These are phyloP conservation scores for Scaptomyza hsui DNA, from an alignment of 1,140 invertebrate genomes.

Conservation along the genomic window DNA sequence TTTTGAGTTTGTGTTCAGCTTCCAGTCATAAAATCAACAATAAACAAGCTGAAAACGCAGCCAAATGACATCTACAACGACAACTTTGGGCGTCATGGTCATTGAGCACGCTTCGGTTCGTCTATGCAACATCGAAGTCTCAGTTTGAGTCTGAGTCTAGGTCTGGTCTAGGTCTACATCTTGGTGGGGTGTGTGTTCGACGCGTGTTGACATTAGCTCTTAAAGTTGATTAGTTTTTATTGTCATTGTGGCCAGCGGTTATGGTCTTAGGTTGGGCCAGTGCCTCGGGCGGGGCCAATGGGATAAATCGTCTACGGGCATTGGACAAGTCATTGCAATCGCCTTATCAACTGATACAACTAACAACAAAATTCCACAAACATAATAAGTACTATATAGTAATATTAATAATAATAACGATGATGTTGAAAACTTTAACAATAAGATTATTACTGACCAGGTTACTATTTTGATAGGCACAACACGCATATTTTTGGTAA, in stretches of 20 bases:
- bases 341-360: slow-evolving; percentile 4
- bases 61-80: slow-evolving; percentile 43
- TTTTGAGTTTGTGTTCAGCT: neutral
- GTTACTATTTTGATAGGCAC: neutral
- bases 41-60: slow-evolving; percentile 62
- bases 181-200: slow-evolving; percentile 46
- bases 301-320: slow-evolving; percentile 19
- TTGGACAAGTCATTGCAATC: slow-evolving; percentile 25
- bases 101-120: slow-evolving; percentile 60
- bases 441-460: neutral
- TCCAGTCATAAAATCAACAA: slow-evolving; percentile 69
- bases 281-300: slow-evolving; percentile 46
- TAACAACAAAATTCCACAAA: slow-evolving; percentile 2
- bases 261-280: slow-evolving; percentile 33
- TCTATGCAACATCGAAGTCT: too few relatives aligned
- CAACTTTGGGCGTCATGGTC: slow-evolving; percentile 65
- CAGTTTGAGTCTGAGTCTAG: too few relatives aligned
- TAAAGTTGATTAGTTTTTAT: slow-evolving; percentile 77
- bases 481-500: too few relatives aligned
- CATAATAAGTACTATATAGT: neutral
- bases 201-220: slow-evolving; percentile 72
- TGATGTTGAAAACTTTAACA: neutral
- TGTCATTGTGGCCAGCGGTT: slow-evolving; percentile 54
- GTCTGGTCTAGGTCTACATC: slow-evolving; percentile 5
- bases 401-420: neutral